Evolutionary conservation across 2,888 invertebrate species (phyloP).

Genomic region (Bugulina stolonifera): DNA sequence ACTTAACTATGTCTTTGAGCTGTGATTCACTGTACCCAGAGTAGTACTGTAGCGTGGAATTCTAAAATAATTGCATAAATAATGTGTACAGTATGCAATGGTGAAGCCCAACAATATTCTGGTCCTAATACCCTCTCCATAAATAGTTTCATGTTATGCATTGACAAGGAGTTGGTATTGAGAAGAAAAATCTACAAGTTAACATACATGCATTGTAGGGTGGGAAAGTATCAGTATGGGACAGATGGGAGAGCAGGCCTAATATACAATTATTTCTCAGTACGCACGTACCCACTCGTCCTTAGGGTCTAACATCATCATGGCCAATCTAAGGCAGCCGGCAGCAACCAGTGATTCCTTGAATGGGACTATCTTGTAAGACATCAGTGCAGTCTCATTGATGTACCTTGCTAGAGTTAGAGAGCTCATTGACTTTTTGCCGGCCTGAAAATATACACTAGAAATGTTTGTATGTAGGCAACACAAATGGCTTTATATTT

Average conservation of each 20-base stretch:
- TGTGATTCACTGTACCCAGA: constrained; percentile 69
- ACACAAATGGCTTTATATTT: too few species aligned
- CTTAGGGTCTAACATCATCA: constrained; percentile 70
- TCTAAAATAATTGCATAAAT: constrained; percentile 35
- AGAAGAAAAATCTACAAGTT: too few species aligned
- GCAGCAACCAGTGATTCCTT: constrained; percentile 87
- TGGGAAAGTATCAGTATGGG: neutral
- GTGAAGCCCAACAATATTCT: too few species aligned
- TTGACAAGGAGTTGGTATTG: too few species aligned
- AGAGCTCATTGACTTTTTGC: constrained; percentile 71
- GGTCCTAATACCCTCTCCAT: too few species aligned
- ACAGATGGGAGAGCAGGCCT: neutral
- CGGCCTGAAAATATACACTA: constrained; percentile 44
- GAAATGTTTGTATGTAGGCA: too few species aligned
- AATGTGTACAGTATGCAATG: too few species aligned
- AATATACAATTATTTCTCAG: constrained; percentile 19
- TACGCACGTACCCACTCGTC: constrained; percentile 59
- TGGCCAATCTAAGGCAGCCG: constrained; percentile 77
- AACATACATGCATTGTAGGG: too few species aligned
- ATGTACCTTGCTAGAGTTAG: constrained; percentile 90
- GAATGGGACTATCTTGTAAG: constrained; percentile 71
- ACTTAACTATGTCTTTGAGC: constrained; percentile 65
- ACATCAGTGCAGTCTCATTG: constrained; percentile 85
- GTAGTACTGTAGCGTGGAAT: constrained; percentile 48
- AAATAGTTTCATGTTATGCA: too few species aligned